Percentiles rank a stretch among this genome's conserved stretches.
Conservation (phyloP, 2,888 invertebrate genomes). For the Callyntrura sp. region DNA sequence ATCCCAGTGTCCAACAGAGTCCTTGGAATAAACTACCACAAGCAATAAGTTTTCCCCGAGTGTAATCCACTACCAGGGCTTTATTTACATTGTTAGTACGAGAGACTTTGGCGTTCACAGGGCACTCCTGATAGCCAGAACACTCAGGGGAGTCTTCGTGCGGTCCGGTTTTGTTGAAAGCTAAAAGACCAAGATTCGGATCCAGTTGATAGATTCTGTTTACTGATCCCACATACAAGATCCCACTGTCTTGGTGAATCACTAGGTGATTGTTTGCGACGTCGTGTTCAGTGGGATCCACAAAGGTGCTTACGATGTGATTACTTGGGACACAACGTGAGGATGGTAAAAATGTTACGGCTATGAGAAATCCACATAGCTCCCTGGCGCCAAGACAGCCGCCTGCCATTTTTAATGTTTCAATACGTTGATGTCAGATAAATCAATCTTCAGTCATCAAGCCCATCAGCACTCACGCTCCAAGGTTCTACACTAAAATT, state of each 20-base stretch:
- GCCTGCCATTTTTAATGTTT: slow-evolving; percentile 45
- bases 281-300: slow-evolving; percentile 87
- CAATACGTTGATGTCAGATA: no score
- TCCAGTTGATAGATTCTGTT: slow-evolving; percentile 97
- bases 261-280: slow-evolving; percentile 94
- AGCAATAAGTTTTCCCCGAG: slow-evolving; percentile 94
- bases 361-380: slow-evolving; percentile 73
- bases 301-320: slow-evolving; percentile 90
- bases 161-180: slow-evolving; percentile 93
- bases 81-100: slow-evolving; percentile 97
- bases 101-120: slow-evolving; percentile 90
- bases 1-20: slow-evolving; percentile 81
- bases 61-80: slow-evolving; percentile 97
- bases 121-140: slow-evolving; percentile 92
- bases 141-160: slow-evolving; percentile 96
- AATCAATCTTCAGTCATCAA: no score
- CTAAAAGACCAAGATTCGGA: slow-evolving; percentile 92
- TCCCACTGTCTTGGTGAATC: slow-evolving; percentile 96
- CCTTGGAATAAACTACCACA: slow-evolving; percentile 93
- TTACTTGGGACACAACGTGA: slow-evolving; percentile 74
- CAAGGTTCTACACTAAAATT: no score
- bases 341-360: slow-evolving; percentile 73
- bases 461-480: no score
- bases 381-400: slow-evolving; percentile 62
- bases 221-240: slow-evolving; percentile 95